These are phyloP conservation scores for Hypolimnas misippus DNA, from an alignment of 2,888 invertebrate species.

Conservation along the genomic window DNA sequence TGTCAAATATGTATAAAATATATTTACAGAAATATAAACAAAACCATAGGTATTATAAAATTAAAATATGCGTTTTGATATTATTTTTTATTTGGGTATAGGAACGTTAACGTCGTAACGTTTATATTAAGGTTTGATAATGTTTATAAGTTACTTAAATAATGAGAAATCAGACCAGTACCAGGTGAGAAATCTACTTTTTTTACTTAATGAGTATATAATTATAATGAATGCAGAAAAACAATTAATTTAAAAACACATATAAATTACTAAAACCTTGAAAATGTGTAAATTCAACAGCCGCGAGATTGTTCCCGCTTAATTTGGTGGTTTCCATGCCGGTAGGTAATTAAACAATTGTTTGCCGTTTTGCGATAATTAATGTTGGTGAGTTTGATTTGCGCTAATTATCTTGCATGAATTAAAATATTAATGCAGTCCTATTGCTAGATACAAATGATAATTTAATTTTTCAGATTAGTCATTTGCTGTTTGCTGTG, in stretches of 20 bases:
- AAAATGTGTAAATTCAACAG: constrained; percentile 60
- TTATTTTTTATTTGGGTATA: background rate
- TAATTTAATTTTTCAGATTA: constrained; percentile 47
- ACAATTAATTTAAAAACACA: background rate
- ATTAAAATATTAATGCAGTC: constrained; percentile 67
- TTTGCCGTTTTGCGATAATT: constrained; percentile 80
- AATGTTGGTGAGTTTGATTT: constrained; percentile 79
- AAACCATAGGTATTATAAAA: too few relatives aligned
- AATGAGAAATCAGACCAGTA: too few relatives aligned
- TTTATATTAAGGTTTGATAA: background rate
- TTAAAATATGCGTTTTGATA: background rate
- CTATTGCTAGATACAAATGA: constrained; percentile 40
- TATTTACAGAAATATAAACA: too few relatives aligned
- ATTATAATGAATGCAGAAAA: background rate
- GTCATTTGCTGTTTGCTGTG: constrained; percentile 35
- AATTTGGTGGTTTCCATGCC: constrained; percentile 76
- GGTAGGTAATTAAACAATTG: constrained; percentile 79
- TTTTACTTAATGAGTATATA: too few relatives aligned
- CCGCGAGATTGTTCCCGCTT: constrained; percentile 61
- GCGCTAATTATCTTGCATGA: constrained; percentile 75
- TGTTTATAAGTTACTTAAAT: background rate
- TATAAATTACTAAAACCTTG: background rate
- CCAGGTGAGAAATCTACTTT: too few relatives aligned
- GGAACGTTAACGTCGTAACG: too few relatives aligned
- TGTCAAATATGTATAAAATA: too few relatives aligned